phyloP scores from a whole-genome alignment of 2,888 invertebrate genomes.

The Caenorhabditis sp. region DNA sequence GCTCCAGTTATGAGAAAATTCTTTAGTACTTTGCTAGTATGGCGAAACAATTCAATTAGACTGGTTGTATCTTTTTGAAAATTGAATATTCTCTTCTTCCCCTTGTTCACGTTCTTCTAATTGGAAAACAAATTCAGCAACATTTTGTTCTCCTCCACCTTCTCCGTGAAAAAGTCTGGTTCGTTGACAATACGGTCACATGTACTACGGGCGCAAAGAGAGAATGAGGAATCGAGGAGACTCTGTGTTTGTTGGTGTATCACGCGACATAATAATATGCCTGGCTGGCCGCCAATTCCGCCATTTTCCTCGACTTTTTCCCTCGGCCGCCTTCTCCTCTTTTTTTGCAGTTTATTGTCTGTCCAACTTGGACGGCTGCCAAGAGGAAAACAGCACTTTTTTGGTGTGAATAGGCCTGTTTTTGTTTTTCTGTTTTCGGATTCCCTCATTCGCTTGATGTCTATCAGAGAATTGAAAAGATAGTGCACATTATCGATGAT shows the following conservation, averaged over 20 bases:
- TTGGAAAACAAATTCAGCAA: no score
- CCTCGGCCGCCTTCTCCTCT: background rate
- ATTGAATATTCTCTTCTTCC: no score
- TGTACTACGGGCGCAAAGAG: constrained; percentile 36
- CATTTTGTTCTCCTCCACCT: background rate
- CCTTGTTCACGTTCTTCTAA: no score
- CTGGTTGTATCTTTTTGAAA: no score
- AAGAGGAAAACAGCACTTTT: no score
- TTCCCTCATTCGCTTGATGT: background rate
- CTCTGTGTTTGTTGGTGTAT: constrained; percentile 49
- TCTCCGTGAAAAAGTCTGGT: constrained; percentile 29
- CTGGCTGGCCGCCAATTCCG: constrained; percentile 37
- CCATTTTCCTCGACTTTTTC: constrained; percentile 32
- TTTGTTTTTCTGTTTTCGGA: background rate
- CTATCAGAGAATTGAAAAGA: no score
- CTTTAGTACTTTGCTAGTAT: no score
- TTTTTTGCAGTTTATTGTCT: no score
- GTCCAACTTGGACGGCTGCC: background rate
- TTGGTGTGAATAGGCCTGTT: no score
- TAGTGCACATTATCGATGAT: constrained; percentile 22
- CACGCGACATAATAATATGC: constrained; percentile 56
- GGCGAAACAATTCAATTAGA: no score
- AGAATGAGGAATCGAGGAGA: background rate
- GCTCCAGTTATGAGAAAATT: no score
- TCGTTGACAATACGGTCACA: constrained; percentile 56